Conservation (phyloP, 2,888 invertebrate species). For the Iselma pallidipennis region DNA sequence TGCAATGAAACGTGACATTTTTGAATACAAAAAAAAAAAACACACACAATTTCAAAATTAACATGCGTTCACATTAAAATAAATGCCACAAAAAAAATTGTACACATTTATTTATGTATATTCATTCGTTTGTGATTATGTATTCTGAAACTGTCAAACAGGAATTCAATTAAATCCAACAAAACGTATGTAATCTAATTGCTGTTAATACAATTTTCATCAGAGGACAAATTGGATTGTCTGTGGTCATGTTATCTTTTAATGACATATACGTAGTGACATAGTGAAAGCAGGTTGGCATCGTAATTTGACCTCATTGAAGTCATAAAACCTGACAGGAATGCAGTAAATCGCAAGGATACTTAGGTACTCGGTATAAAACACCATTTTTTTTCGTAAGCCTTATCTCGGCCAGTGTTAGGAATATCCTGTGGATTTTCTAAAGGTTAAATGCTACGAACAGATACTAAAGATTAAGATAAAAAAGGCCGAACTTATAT, state of each 20-base stretch:
- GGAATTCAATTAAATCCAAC: conserved; percentile 37
- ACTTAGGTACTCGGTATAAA: no score
- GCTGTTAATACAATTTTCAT: conserved; percentile 40
- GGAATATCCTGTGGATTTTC: no score
- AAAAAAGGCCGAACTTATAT: no score
- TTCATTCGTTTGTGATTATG: conserved; percentile 24
- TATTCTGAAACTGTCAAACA: conserved; percentile 28
- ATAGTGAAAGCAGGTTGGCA: conserved; percentile 18
- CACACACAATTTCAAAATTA: no score
- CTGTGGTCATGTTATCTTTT: conserved; percentile 38
- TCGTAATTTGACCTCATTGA: not conserved
- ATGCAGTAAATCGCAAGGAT: no score
- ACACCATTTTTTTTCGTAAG: no score
- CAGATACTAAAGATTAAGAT: no score
- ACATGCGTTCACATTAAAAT: no score
- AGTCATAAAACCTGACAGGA: not conserved
- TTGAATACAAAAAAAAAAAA: conserved; percentile 13
- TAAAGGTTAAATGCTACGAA: no score
- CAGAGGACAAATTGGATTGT: conserved; percentile 37
- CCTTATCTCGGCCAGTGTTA: no score
- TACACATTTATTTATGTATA: conserved; percentile 6
- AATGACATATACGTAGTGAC: conserved; percentile 34
- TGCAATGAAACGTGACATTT: conserved; percentile 19
- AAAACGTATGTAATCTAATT: conserved; percentile 39
- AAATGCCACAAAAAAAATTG: conserved; percentile 11